phyloP scores from a whole-genome alignment of 1,140 invertebrate species.

The Samia ricini region DNA sequence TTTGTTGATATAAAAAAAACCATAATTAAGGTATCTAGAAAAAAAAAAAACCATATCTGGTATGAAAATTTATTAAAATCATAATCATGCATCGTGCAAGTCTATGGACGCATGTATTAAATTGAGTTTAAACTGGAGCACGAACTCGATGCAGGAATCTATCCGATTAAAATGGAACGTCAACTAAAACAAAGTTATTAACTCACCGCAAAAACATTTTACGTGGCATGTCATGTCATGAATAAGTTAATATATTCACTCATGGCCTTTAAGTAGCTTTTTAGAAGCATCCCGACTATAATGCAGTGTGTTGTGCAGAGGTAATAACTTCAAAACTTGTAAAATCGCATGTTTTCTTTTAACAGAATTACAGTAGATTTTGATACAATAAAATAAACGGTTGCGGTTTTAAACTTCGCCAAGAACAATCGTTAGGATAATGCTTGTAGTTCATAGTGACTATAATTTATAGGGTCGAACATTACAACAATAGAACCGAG shows the following conservation, averaged over 20 bases:
- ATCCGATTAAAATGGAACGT: neutral
- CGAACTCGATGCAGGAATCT: neutral
- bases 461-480: constrained; percentile 9
- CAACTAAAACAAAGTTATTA: neutral
- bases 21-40: too few species aligned
- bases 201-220: neutral
- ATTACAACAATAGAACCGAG: constrained; percentile 20
- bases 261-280: constrained; percentile 31
- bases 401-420: constrained; percentile 31
- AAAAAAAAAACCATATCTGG: too few species aligned
- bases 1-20: too few species aligned
- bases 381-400: constrained; percentile 21
- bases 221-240: constrained; percentile 1
- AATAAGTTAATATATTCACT: constrained; percentile 27
- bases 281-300: constrained; percentile 28
- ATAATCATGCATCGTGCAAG: neutral
- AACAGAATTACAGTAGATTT: constrained; percentile 37
- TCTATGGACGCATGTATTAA: neutral
- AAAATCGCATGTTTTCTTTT: constrained; percentile 36
- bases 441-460: constrained; percentile 29
- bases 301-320: constrained; percentile 20
- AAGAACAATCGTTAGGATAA: constrained; percentile 36
- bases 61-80: too few species aligned
- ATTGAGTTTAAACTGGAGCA: neutral
- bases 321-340: constrained; percentile 45